These are phyloP conservation scores for Epicauta chinensis DNA, from an alignment of 1,140 invertebrate species.

Conservation along the genomic window DNA sequence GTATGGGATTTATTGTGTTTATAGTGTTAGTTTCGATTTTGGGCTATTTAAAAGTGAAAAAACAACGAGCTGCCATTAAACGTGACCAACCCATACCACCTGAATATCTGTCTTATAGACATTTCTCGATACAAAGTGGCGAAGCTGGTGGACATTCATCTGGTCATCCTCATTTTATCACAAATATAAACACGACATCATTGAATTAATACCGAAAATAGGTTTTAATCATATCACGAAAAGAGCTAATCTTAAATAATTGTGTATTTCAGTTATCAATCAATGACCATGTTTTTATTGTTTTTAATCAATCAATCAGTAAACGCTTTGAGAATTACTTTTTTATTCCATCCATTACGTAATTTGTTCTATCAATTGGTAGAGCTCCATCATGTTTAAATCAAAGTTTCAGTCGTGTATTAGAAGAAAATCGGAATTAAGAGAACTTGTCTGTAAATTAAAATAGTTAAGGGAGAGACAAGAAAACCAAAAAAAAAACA, in stretches of 20 bases:
- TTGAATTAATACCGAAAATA: conserved; percentile 35
- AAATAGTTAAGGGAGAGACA: no score
- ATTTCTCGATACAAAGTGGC: conserved; percentile 55
- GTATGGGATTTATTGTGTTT: conserved; percentile 79
- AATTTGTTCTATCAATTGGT: no score
- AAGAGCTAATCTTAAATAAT: no score
- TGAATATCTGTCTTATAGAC: conserved; percentile 69
- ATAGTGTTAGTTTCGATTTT: conserved; percentile 72
- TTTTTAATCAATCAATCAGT: no score
- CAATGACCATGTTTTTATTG: no score
- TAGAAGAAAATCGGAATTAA: no score
- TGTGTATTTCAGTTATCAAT: no score
- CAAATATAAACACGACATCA: conserved; percentile 38
- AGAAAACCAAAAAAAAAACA: background rate
- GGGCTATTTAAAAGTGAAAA: conserved; percentile 81
- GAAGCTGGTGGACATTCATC: conserved; percentile 38
- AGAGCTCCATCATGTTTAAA: no score
- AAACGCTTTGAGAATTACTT: no score
- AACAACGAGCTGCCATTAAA: conserved; percentile 68
- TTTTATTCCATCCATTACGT: no score
- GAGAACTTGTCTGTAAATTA: no score
- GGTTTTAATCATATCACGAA: conserved; percentile 12
- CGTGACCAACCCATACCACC: conserved; percentile 53
- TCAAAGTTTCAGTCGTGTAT: no score
- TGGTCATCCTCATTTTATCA: conserved; percentile 41